Evolutionary conservation across 2,888 invertebrate genomes (phyloP).

Genomic region (Drosophila infuscata): DNA sequence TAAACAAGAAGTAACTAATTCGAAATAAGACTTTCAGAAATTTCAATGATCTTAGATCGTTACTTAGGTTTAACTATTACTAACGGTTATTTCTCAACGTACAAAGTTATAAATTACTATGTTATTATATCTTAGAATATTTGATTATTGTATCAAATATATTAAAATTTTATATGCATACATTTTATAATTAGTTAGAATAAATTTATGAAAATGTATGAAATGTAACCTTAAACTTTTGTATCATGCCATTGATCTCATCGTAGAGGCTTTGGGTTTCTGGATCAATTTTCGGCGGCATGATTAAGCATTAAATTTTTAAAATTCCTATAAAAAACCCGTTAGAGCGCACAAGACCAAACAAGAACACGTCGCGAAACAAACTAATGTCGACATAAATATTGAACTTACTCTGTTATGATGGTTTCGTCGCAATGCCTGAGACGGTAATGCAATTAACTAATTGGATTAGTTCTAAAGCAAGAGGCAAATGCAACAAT

Average conservation of each 20-base stretch:
- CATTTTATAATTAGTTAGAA: not conserved
- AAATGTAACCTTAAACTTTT: conserved; percentile 89
- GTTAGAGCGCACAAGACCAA: conserved; percentile 40
- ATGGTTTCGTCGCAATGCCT: conserved; percentile 48
- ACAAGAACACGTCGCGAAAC: conserved; percentile 50
- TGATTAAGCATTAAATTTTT: conserved; percentile 80
- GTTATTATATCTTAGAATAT: not conserved
- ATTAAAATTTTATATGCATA: not conserved
- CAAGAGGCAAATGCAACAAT: conserved; percentile 33
- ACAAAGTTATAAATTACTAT: not conserved
- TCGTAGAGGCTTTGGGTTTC: conserved; percentile 92
- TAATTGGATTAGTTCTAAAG: conserved; percentile 77
- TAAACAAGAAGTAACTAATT: not conserved
- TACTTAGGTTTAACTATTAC: no score
- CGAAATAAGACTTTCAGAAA: not conserved
- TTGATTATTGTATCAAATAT: not conserved
- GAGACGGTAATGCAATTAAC: conserved; percentile 79
- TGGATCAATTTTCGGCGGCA: conserved; percentile 94
- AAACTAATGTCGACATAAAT: conserved; percentile 64
- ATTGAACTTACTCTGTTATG: conserved; percentile 60
- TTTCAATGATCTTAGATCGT: not conserved
- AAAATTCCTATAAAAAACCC: conserved; percentile 15
- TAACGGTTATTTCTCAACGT: no score
- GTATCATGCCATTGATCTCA: conserved; percentile 92
- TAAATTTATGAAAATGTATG: not conserved